Evolutionary conservation across 2,888 invertebrate species (phyloP).

Genomic region (Cryptus viduatorius): DNA sequence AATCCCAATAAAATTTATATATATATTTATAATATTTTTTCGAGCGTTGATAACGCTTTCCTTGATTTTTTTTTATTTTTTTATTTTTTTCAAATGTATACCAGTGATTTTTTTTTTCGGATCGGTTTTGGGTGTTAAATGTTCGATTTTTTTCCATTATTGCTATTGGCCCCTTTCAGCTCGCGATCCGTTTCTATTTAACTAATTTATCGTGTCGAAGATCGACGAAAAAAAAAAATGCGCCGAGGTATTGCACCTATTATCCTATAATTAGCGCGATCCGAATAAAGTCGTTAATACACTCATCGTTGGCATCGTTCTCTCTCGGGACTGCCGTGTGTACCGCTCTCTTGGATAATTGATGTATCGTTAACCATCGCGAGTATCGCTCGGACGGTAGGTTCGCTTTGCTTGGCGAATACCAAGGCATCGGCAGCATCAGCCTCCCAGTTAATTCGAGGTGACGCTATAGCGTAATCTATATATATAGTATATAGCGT

Average conservation of each 20-base stretch:
- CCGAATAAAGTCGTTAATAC: conserved; percentile 77
- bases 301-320: conserved; percentile 18
- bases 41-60: not conserved
- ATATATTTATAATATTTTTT: not conserved
- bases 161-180: not conserved
- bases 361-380: conserved; percentile 78
- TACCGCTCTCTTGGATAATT: conserved; percentile 71
- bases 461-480: conserved; percentile 14
- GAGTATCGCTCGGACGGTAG: conserved; percentile 49
- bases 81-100: not conserved
- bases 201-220: not conserved
- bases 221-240: not conserved
- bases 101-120: not conserved
- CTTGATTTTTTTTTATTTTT: not conserved
- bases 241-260: conserved; percentile 13
- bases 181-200: not conserved
- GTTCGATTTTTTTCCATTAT: not conserved
- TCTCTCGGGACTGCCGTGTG: conserved; percentile 60
- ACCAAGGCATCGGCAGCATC: conserved; percentile 11
- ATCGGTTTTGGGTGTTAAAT: not conserved
- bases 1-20: not conserved
- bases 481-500: conserved; percentile 8
- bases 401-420: conserved; percentile 51
- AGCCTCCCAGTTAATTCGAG: conserved; percentile 46
- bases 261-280: conserved; percentile 74